phyloP scores from a whole-genome alignment of 1,140 invertebrate genomes.

The Monomorium pharaonis region DNA sequence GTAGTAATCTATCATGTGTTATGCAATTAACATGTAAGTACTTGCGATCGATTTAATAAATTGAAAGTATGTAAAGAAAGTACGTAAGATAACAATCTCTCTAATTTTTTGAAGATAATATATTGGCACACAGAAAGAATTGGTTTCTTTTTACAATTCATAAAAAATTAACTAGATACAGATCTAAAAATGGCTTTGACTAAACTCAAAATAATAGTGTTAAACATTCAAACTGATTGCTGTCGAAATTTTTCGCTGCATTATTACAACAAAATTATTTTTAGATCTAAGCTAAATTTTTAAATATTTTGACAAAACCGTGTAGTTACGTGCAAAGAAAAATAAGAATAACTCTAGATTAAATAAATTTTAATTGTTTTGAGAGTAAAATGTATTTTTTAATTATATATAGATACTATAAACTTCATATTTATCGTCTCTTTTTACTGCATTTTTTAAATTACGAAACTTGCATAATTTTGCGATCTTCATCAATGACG shows the following conservation, averaged over 20 bases:
- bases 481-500: not conserved
- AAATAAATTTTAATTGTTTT: not conserved
- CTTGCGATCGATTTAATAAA: not conserved
- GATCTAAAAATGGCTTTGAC: no score
- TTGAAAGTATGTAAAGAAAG: not conserved
- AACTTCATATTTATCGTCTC: not conserved
- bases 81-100: not conserved
- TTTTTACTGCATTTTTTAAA: not conserved
- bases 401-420: not conserved
- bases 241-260: no score
- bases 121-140: no score
- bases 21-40: not conserved
- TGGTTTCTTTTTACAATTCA: no score
- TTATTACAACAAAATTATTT: no score
- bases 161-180: no score
- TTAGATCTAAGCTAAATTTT: no score
- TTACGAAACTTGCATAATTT: not conserved
- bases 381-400: not conserved
- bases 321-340: not conserved
- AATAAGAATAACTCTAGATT: not conserved
- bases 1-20: not conserved
- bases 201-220: no score
- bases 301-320: no score
- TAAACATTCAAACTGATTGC: no score
- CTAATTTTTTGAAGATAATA: no score